A percentile compares a stretch with the other conserved stretches of the same genome.
phyloP scores from a whole-genome alignment of 2,888 invertebrate species.

The Rapana venosa region DNA sequence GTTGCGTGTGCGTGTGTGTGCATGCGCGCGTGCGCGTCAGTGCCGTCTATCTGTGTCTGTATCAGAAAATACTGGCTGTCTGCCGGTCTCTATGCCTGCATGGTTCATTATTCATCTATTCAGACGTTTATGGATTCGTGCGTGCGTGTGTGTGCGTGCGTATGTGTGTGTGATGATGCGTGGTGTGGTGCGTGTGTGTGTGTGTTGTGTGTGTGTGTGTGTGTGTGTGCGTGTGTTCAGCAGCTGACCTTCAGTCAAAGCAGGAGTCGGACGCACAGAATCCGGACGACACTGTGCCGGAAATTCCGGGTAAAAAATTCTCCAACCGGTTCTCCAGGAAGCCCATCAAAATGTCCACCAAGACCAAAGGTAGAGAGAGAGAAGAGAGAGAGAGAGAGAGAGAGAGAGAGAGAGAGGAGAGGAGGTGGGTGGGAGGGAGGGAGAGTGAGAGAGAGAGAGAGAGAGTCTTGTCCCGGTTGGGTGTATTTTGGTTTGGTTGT shows the following conservation, averaged over 20 bases:
- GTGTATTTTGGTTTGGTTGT: too few relatives aligned
- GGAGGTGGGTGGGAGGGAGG: not conserved
- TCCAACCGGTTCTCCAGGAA: not conserved
- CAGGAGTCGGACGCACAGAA: not conserved
- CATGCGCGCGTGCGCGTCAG: not conserved
- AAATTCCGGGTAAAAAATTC: not conserved
- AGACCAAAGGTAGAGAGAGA: not conserved
- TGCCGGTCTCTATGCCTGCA: too few relatives aligned
- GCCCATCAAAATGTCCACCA: conserved; percentile 8
- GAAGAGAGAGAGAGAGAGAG: not conserved
- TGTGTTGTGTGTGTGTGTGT: conserved; percentile 7
- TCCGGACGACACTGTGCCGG: not conserved
- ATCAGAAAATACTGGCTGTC: too few relatives aligned
- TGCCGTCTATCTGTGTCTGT: not conserved
- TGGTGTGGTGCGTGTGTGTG: not conserved
- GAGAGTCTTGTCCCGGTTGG: too few relatives aligned
- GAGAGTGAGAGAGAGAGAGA: too few relatives aligned
- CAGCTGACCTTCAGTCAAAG: too few relatives aligned
- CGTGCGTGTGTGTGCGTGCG: not conserved
- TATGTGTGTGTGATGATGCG: not conserved
- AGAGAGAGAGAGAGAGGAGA: not conserved
- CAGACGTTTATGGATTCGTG: too few relatives aligned
- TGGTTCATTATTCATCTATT: too few relatives aligned
- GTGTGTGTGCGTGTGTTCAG: not conserved
- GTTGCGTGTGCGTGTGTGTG: not conserved